Base-by-base conservation (phyloP, 2,113 vertebrate genomes). In the Pluvianellus socialis region DNA sequence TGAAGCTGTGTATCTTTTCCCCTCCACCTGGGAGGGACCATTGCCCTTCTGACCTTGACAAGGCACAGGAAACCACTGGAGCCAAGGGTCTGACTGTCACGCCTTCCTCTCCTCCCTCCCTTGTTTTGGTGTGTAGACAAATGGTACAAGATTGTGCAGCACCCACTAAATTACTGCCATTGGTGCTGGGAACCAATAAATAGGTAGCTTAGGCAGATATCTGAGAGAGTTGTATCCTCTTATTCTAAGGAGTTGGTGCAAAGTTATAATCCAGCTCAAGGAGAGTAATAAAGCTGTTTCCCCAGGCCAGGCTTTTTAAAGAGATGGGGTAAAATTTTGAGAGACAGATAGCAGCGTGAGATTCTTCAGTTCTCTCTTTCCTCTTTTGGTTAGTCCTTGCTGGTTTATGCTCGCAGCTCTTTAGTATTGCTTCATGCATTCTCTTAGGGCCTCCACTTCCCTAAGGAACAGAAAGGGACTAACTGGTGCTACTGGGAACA, bases 31-130 rank as follows among this genome's bases (percentile, higher is more conserved):
- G 86, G 76, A 95, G 84, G 73, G 21, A 72, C 33, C 15, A 40
- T 28, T 95, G 90, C 74, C 87, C 93, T 96, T 90, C 58, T 93
- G 81, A 96, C 92, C 91, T 91, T 87, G 81, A 82, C 81, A 75
- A 85, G 62, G 90, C 53, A 75, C 84, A 93, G 94, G 91, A 95
- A 94, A 79, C 15, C 49, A 45, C 62, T 85, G 94, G 77, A 94
- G 91, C 47, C 88, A 86, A 52, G 35, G 44, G 22, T 88, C 82
- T 91, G 82, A 80, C 56, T 67, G 38, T 84, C 33, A 59, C 9
- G 55, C 23, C n/a, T 94, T 94, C 79, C 75, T 86, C 42, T 86
- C 52, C 38, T 72, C 20, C 33, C 40, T 84, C 62, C 12, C 55
- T 90, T 96, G 47, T 76, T 92, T 90, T 75, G 47, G 52, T 61